Percentiles rank a stretch among this genome's conserved stretches.
phyloP scores from a whole-genome alignment of 2,113 vertebrate genomes.

The Lutjanus erythropterus region DNA sequence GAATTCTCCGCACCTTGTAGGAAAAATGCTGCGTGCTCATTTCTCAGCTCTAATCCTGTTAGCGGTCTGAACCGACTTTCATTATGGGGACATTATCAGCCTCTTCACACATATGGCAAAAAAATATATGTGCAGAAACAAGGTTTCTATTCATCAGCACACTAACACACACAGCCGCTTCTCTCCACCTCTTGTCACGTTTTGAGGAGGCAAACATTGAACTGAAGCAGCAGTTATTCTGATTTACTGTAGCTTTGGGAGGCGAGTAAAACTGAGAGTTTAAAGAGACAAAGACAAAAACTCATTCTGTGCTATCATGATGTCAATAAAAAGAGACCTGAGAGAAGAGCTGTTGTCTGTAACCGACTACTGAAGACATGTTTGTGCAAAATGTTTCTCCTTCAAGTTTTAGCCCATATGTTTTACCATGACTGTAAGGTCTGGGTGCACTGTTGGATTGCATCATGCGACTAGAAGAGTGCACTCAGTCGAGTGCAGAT shows the following conservation, averaged over 20 bases:
- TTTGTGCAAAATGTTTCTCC: not conserved
- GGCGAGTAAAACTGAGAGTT: not conserved
- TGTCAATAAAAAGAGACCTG: not conserved
- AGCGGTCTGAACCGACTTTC: conserved; percentile 30
- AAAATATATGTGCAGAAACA: conserved; percentile 23
- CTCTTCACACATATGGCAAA: conserved; percentile 14
- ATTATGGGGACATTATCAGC: conserved; percentile 55
- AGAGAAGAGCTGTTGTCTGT: not conserved
- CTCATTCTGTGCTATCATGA: not conserved
- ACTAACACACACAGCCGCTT: conserved; percentile 4
- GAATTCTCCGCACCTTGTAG: not conserved
- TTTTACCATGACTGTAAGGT: not conserved
- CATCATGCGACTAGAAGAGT: too few relatives aligned
- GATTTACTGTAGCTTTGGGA: conserved; percentile 22
- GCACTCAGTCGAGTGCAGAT: too few relatives aligned
- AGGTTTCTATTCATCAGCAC: conserved; percentile 38
- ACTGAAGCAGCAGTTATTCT: conserved; percentile 18
- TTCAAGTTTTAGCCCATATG: not conserved
- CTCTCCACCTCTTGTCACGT: not conserved
- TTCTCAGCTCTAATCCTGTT: conserved; percentile 59
- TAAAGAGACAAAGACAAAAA: conserved; percentile 12
- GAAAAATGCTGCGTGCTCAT: conserved; percentile 45
- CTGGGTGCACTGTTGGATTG: too few relatives aligned
- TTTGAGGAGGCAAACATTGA: not conserved
- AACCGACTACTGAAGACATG: not conserved